phyloP scores from a whole-genome alignment of 2,888 invertebrate species.

The Neelides folsomi region DNA sequence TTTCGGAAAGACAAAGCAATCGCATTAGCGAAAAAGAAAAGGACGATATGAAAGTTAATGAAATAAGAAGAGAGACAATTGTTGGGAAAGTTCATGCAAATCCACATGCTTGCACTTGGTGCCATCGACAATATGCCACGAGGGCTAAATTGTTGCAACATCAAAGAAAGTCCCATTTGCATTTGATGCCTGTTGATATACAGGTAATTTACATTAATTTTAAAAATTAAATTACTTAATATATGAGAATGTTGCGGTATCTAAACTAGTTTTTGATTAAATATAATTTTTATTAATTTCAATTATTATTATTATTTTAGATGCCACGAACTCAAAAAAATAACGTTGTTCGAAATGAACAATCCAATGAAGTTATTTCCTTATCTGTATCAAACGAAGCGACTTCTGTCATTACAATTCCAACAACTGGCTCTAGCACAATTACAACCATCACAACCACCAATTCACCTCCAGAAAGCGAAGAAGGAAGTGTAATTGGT shows the following conservation, averaged over 20 bases:
- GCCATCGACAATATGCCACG: constrained; percentile 76
- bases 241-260: too few relatives aligned
- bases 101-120: constrained; percentile 61
- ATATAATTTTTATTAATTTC: too few relatives aligned
- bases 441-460: too few relatives aligned
- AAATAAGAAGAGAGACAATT: constrained; percentile 5
- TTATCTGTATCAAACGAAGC: background rate
- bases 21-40: constrained; percentile 8
- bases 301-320: constrained; percentile 9
- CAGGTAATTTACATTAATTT: constrained; percentile 15
- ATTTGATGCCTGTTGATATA: constrained; percentile 32
- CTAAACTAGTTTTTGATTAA: too few relatives aligned
- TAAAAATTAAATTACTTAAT: background rate
- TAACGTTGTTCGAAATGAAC: constrained; percentile 15
- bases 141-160: constrained; percentile 44
- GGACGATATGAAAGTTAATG: background rate
- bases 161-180: constrained; percentile 40
- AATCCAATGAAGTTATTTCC: background rate
- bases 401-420: background rate
- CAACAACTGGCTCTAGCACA: background rate
- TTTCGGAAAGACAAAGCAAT: too few relatives aligned
- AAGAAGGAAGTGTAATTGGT: constrained; percentile 20
- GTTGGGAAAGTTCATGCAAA: constrained; percentile 58
- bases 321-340: constrained; percentile 31
- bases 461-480: background rate